Percentiles rank a stretch among this genome's conserved stretches.
These are phyloP conservation scores for Leucopsar rothschildi DNA, from an alignment of 2,113 vertebrate species.

Conservation along the genomic window DNA sequence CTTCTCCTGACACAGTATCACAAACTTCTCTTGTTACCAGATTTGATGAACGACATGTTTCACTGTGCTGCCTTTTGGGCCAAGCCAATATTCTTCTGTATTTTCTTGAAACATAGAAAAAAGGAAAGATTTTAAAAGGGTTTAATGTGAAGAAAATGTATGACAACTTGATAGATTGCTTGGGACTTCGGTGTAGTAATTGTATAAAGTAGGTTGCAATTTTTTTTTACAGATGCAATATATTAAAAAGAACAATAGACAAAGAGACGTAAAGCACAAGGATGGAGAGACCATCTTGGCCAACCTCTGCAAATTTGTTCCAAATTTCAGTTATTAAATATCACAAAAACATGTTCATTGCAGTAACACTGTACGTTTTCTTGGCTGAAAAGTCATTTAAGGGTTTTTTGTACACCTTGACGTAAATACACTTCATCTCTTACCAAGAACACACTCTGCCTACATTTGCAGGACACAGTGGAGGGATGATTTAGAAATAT, in stretches of 20 bases:
- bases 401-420: neutral
- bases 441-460: neutral
- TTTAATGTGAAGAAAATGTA: slow-evolving; percentile 30
- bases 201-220: slow-evolving; percentile 27
- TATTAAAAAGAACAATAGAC: slow-evolving; percentile 43
- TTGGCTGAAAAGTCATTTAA: neutral
- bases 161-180: slow-evolving; percentile 51
- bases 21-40: neutral
- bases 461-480: neutral
- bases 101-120: slow-evolving; percentile 12
- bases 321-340: slow-evolving; percentile 28
- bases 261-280: neutral
- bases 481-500: neutral
- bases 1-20: neutral
- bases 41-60: neutral
- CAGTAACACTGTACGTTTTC: neutral
- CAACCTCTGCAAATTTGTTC: neutral
- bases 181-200: slow-evolving; percentile 20
- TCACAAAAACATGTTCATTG: neutral
- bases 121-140: neutral
- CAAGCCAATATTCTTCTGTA: neutral
- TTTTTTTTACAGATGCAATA: slow-evolving; percentile 2
- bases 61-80: neutral
- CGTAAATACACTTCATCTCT: neutral
- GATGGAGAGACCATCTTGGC: neutral